Evolutionary conservation across 2,797 vertebrate species (phyloP).

Genomic region (Fringilla coelebs): DNA sequence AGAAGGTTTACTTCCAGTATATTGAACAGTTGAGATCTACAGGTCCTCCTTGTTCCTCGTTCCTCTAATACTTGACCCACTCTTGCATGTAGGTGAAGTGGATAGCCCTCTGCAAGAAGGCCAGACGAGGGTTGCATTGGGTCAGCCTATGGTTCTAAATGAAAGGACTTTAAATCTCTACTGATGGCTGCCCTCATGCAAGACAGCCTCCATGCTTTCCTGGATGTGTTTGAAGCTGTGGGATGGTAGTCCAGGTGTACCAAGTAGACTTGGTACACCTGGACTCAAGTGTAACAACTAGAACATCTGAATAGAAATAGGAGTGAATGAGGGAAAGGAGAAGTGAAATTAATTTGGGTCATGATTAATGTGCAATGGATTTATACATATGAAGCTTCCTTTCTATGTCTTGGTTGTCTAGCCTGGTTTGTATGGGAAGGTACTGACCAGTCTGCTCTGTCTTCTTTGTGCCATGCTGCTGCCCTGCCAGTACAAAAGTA

Average conservation of each 20-base stretch:
- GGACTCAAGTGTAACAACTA: background rate
- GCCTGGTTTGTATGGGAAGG: background rate
- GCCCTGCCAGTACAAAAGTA: background rate
- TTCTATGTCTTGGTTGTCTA: background rate
- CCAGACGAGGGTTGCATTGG: background rate
- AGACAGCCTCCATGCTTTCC: background rate
- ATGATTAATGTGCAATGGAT: background rate
- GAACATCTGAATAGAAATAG: background rate
- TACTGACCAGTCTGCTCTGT: background rate
- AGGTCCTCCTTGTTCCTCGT: background rate
- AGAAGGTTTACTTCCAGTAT: background rate
- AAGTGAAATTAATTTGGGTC: background rate
- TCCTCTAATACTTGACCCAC: background rate
- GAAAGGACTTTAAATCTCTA: background rate
- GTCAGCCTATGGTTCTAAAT: background rate
- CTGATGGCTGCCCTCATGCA: background rate
- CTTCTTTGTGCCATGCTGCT: fast-evolving
- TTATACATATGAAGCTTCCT: background rate
- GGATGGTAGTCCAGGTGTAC: too few species aligned
- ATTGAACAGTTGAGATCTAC: background rate
- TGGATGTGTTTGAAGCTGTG: background rate
- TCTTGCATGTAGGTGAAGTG: background rate
- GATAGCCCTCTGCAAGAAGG: background rate
- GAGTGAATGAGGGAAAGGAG: background rate
- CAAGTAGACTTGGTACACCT: too few species aligned